These are phyloP conservation scores for Chionomys nivalis DNA, from an alignment of 2,113 vertebrate species.

Conservation along the genomic window DNA sequence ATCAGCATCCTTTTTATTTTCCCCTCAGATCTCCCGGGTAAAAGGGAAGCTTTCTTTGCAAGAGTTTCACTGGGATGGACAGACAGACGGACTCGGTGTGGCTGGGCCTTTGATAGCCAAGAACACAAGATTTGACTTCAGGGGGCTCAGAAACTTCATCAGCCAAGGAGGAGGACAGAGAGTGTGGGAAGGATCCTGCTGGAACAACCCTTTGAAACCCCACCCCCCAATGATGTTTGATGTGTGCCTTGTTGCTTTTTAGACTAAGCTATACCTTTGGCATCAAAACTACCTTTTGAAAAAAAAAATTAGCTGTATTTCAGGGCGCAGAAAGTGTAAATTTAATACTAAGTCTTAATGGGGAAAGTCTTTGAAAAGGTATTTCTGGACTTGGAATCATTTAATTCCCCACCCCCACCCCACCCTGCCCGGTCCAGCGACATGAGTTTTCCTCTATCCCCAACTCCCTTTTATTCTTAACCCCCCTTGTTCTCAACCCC, in stretches of 20 bases:
- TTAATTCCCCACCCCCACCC: slow-evolving; percentile 60
- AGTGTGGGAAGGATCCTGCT: slow-evolving; percentile 86
- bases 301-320: slow-evolving; percentile 81
- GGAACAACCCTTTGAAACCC: slow-evolving; percentile 87
- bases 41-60: slow-evolving; percentile 85
- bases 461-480: slow-evolving; percentile 29
- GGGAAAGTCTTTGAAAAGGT: slow-evolving; percentile 74
- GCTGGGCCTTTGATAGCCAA: slow-evolving; percentile 87
- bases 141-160: slow-evolving; percentile 88
- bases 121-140: slow-evolving; percentile 88
- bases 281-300: slow-evolving; percentile 83
- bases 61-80: slow-evolving; percentile 84
- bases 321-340: slow-evolving; percentile 78
- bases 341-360: slow-evolving; percentile 82
- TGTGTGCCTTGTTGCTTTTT: slow-evolving; percentile 82
- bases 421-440: slow-evolving; percentile 35
- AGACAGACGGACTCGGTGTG: slow-evolving; percentile 79
- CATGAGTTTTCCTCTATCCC: neutral
- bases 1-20: slow-evolving; percentile 89
- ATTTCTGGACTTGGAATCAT: slow-evolving; percentile 81
- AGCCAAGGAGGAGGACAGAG: slow-evolving; percentile 77
- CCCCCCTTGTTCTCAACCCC: slow-evolving; percentile 4
- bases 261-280: slow-evolving; percentile 84
- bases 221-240: slow-evolving; percentile 86
- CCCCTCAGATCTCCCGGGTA: slow-evolving; percentile 87